These are phyloP conservation scores for Lepilemur septentrionalis DNA, from an alignment of 2,797 vertebrate species.

Conservation along the genomic window DNA sequence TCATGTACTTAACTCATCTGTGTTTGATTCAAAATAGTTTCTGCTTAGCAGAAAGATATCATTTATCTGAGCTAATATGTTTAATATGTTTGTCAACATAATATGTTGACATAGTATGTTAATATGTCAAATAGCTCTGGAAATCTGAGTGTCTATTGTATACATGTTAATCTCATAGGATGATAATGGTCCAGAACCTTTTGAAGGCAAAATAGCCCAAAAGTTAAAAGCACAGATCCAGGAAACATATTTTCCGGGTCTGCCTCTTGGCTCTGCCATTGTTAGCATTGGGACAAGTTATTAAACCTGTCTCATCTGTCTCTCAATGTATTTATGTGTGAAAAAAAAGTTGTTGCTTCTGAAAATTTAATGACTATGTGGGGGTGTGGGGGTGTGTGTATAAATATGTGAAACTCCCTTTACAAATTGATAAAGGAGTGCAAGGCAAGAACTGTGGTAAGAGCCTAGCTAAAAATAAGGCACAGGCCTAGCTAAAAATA, in stretches of 20 bases:
- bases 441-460: no score
- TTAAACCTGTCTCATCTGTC: neutral
- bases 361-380: neutral
- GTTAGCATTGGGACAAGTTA: neutral
- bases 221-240: neutral
- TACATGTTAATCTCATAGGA: neutral
- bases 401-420: no score
- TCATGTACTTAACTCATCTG: neutral
- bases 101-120: neutral
- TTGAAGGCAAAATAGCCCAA: neutral
- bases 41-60: neutral
- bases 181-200: neutral
- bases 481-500: no score
- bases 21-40: neutral
- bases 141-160: neutral
- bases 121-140: neutral
- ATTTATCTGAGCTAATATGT: neutral
- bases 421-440: no score
- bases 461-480: no score
- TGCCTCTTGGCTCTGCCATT: neutral
- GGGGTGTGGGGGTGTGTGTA: no score
- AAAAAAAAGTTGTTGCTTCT: neutral
- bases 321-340: neutral
- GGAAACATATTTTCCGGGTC: neutral
- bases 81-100: neutral